Evolutionary conservation across 2,888 invertebrate species (phyloP).

Genomic region (Monoplex corrugatus): DNA sequence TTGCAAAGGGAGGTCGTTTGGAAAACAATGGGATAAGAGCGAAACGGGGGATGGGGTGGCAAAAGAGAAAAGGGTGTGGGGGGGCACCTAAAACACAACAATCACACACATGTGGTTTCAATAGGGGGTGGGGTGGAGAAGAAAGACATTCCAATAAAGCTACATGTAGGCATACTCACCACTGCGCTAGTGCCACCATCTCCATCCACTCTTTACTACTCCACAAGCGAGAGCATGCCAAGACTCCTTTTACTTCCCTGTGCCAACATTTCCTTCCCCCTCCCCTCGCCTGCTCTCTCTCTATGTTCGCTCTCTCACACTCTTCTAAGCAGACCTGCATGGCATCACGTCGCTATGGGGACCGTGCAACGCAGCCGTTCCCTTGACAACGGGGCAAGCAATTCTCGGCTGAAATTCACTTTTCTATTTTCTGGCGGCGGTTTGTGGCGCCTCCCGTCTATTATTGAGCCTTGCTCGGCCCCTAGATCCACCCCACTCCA

Average conservation of each 20-base stretch:
- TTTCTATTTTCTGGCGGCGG: constrained; percentile 38
- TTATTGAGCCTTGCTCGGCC: not conserved
- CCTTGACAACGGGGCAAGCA: constrained; percentile 45
- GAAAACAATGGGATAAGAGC: too few species aligned
- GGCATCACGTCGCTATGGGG: constrained; percentile 48
- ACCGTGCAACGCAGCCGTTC: constrained; percentile 40
- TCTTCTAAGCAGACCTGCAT: not conserved
- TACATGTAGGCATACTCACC: constrained; percentile 12
- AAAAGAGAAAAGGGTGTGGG: too few species aligned
- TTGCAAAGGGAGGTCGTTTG: too few species aligned
- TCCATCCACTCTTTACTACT: not conserved
- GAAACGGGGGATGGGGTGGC: too few species aligned
- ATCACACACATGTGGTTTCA: not conserved
- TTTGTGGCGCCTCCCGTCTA: constrained; percentile 1
- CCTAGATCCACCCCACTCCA: not conserved
- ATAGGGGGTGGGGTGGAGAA: too few species aligned
- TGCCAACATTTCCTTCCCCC: constrained; percentile 26
- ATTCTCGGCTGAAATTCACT: constrained; percentile 36
- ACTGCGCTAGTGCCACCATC: not conserved
- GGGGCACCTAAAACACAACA: too few species aligned
- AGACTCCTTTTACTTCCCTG: not conserved
- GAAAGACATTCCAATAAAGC: too few species aligned
- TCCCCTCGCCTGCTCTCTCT: not conserved
- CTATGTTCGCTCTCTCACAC: not conserved
- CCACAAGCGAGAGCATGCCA: constrained; percentile 25